phyloP scores from a whole-genome alignment of 2,888 invertebrate genomes.

The Calameuta filiformis region DNA sequence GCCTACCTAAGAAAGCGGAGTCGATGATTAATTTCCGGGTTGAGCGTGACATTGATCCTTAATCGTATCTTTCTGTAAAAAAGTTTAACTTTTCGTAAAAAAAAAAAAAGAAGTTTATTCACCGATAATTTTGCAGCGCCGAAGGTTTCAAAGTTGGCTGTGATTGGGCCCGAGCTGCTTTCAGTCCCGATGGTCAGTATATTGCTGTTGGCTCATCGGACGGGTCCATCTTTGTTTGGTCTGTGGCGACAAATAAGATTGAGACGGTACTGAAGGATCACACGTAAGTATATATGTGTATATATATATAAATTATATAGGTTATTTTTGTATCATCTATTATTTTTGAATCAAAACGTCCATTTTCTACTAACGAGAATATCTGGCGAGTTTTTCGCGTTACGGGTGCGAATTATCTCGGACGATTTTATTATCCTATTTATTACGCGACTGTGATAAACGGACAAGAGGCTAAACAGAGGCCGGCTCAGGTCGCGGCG shows the following conservation, averaged over 20 bases:
- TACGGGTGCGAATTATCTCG: not conserved
- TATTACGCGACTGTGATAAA: not conserved
- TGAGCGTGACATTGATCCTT: slow-evolving; percentile 1
- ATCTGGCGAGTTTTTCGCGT: not conserved
- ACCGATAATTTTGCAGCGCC: slow-evolving; percentile 73
- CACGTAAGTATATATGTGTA: slow-evolving; percentile 72
- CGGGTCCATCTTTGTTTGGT: slow-evolving; percentile 94
- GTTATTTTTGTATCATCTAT: not conserved
- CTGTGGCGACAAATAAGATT: slow-evolving; percentile 78
- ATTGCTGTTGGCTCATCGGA: slow-evolving; percentile 93
- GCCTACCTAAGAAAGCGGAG: not conserved
- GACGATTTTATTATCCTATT: not conserved
- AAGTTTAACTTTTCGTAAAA: not conserved
- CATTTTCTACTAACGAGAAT: not conserved
- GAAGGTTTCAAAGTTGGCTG: slow-evolving; percentile 96
- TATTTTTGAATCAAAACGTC: not conserved
- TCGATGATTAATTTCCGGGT: slow-evolving; percentile 4
- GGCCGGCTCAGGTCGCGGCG: not conserved
- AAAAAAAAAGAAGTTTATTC: not conserved
- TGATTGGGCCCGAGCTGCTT: slow-evolving; percentile 93
- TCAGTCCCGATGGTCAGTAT: slow-evolving; percentile 91
- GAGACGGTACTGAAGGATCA: slow-evolving; percentile 86
- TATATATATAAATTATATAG: not conserved
- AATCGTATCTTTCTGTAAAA: not conserved
- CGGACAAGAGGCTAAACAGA: not conserved